Evolutionary conservation across 2,888 invertebrate species (phyloP), one percentile per base, ranked within the genome.

Genomic region (Drosophila nigricruria): DNA sequence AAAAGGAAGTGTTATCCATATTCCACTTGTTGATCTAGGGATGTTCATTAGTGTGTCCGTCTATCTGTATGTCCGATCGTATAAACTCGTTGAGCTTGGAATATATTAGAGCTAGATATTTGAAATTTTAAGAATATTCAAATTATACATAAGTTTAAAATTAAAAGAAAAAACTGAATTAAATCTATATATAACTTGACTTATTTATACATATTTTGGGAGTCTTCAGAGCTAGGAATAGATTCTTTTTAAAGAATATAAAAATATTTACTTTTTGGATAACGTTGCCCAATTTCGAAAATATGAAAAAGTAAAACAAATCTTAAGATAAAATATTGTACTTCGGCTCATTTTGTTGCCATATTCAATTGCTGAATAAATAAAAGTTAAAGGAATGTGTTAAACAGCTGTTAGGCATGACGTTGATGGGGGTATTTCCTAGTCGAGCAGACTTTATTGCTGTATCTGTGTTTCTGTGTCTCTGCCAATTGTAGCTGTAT

Each of bases 401-500:
- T 1, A 16, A 47, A 27, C 27, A 12, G 27, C 18, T 47, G 18
- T 47, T 18, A 5, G n/a, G 6, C 18, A 30, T 49, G 10, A 1
- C 10, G 12, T 12, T 30, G 12, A 12, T 27, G 27, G 5, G 47
- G 43, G 49, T 32, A 49, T 49, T 32, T 30, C 30, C 32, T 49
- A 49, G 49, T 49, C 30, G 49, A 20, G 30, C 18, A 18, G 18
- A 18, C 30, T 30, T 18, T 30, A 1, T 12, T 5, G 32, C 16
- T 40, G 23, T 50, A 10, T 69, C 27, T 49, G 2, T 42, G 30
- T 54, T 3, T 45, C 30, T 23, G 16, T 64, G 40, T 36, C 38
- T 38, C 18, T 59, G 38, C 34, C 18, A 25, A 32, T 34, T 52
- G 12, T 32, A 12, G 27, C 23, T 59, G 36, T 32, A 23, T 54